Evolutionary conservation across 2,797 vertebrate genomes (phyloP).

Genomic region (Chromis chromis): DNA sequence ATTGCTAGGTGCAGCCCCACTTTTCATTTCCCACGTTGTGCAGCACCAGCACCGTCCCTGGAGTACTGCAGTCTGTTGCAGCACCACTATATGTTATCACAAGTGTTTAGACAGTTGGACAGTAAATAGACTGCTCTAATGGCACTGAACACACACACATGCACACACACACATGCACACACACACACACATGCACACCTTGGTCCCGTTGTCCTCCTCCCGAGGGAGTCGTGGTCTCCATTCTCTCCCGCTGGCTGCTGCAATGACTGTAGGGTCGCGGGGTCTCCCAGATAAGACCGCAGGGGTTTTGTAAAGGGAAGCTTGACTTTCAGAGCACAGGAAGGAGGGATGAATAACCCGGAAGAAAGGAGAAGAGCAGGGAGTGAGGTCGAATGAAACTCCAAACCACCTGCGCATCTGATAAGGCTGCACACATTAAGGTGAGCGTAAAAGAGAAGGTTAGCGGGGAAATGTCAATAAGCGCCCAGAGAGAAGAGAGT

Average conservation of each 20-base stretch:
- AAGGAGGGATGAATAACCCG: constrained; percentile 87
- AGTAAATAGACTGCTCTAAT: constrained; percentile 78
- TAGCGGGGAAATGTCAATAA: constrained; percentile 83
- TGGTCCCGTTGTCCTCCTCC: constrained; percentile 56
- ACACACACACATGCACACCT: constrained; percentile 46
- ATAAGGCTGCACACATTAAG: constrained; percentile 87
- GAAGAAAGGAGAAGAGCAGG: constrained; percentile 83
- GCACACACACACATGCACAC: constrained; percentile 26
- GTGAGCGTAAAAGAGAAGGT: constrained; percentile 86
- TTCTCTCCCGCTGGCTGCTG: constrained; percentile 69
- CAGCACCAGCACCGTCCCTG: constrained; percentile 34
- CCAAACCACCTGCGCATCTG: constrained; percentile 89
- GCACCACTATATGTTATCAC: constrained; percentile 76
- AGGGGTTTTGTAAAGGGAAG: constrained; percentile 88
- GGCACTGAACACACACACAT: constrained; percentile 27
- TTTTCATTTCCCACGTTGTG: constrained; percentile 26
- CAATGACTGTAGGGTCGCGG: constrained; percentile 83
- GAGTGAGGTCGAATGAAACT: constrained; percentile 87
- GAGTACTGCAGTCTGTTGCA: constrained; percentile 50
- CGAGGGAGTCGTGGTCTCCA: constrained; percentile 65
- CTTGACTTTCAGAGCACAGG: constrained; percentile 92
- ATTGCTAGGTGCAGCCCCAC: not conserved
- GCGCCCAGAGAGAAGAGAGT: constrained; percentile 73
- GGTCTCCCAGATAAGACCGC: constrained; percentile 89
- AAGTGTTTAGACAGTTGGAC: constrained; percentile 80